Percentiles rank a stretch among this genome's conserved stretches.
Evolutionary conservation across 2,888 invertebrate species (phyloP).

Genomic region (Scelioninae gen. 1): DNA sequence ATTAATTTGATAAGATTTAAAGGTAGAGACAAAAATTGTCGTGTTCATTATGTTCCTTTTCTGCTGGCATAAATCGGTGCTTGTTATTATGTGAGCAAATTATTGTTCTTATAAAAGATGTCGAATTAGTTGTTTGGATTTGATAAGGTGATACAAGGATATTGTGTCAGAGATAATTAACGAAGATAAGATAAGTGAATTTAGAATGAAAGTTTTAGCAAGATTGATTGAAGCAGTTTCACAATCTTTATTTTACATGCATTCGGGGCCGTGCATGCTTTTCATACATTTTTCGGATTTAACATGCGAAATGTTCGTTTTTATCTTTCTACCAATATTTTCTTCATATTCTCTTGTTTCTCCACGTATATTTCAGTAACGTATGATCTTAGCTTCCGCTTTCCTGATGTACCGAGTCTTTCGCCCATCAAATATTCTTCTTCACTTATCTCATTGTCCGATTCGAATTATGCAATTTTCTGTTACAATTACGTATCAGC

Average conservation of each 20-base stretch:
- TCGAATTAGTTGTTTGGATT: background rate
- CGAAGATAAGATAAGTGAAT: background rate
- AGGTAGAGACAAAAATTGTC: background rate
- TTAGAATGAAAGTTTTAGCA: background rate
- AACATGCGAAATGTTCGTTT: background rate
- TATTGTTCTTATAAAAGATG: background rate
- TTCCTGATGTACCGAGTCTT: background rate
- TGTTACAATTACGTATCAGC: conserved; percentile 7
- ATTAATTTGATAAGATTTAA: conserved; percentile 9
- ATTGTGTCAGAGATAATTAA: background rate
- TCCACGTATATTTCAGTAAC: background rate
- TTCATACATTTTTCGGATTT: background rate
- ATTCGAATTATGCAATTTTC: background rate
- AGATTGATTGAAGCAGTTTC: background rate
- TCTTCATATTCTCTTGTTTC: background rate
- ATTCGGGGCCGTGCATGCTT: background rate
- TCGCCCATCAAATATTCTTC: conserved; percentile 11
- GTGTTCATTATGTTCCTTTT: background rate
- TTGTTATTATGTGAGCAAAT: background rate
- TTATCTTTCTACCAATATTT: conserved; percentile 10
- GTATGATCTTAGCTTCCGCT: conserved; percentile 9
- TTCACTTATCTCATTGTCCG: conserved; percentile 13
- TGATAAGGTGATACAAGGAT: background rate
- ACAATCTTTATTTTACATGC: background rate
- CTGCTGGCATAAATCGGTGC: background rate